A percentile compares a stretch with the other conserved stretches of the same genome.
phyloP scores from a whole-genome alignment of 2,113 vertebrate species.

The cat (Felis catus) region F.catus_Fca126_mat1.0 CM031422.1:15746501-15747000 shows the following conservation, averaged over 20 bases:
- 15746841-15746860: background rate
- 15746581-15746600: background rate
- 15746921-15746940: background rate
- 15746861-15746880: background rate
- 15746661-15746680: too few species aligned
- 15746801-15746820: background rate
- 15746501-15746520: background rate
- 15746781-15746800: background rate
- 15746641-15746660: background rate
- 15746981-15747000: background rate
- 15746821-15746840: background rate
- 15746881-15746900: background rate
- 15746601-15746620: background rate
- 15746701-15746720: background rate
- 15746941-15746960: background rate
- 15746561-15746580: background rate
- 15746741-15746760: background rate
- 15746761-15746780: background rate
- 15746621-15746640: background rate
- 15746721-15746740: background rate
- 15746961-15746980: background rate
- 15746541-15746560: background rate
- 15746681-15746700: background rate
- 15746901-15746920: background rate
- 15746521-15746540: background rate